Percentiles rank a stretch among this genome's conserved stretches.
phyloP scores from a whole-genome alignment of 2,113 vertebrate genomes.

The Sinocyclocheilus grahami region DNA sequence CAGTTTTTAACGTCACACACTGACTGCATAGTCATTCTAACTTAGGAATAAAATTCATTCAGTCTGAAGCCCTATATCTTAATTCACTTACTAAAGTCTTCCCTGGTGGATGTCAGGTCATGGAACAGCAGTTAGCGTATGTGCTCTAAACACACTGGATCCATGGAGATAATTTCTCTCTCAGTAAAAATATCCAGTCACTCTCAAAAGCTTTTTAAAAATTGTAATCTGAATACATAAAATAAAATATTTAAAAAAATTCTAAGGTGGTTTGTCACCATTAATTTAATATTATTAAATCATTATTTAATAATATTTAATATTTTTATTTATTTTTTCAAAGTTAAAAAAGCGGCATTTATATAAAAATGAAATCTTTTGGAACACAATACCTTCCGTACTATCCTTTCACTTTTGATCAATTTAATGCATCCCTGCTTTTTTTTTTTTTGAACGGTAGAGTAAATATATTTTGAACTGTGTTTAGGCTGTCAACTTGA shows the following conservation, averaged over 20 bases:
- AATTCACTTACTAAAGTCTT: neutral
- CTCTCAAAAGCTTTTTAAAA: neutral
- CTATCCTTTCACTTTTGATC: no score
- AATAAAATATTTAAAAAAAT: neutral
- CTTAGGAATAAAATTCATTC: neutral
- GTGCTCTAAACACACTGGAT: neutral
- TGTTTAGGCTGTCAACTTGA: neutral
- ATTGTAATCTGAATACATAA: neutral
- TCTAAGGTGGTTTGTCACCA: neutral
- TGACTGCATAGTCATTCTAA: constrained; percentile 3
- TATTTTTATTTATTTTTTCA: no score
- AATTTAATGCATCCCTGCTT: no score
- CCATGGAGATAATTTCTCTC: neutral
- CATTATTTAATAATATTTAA: no score
- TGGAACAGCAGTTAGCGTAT: neutral
- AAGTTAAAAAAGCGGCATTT: no score
- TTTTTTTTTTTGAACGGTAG: no score
- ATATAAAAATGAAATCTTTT: no score
- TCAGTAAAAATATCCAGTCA: neutral
- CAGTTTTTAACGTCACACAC: constrained; percentile 44
- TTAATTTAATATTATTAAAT: neutral
- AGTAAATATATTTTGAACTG: neutral
- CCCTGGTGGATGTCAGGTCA: neutral
- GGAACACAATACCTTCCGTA: no score
- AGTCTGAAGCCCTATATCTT: neutral